These are phyloP conservation scores for Callipepla californica DNA, from an alignment of 2,113 vertebrate genomes.

Conservation along the genomic window DNA sequence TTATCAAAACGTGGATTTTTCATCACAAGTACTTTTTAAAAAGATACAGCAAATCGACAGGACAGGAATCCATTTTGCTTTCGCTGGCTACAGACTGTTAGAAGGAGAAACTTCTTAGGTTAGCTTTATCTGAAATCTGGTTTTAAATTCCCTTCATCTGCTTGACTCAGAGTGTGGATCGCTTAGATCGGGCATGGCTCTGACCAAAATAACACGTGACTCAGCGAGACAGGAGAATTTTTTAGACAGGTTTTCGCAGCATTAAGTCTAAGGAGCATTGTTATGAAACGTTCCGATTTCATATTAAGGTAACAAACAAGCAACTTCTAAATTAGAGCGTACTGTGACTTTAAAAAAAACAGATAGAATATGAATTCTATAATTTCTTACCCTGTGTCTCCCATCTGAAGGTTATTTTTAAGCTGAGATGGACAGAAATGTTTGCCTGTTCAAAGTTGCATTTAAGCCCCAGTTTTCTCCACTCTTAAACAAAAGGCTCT, in stretches of 20 bases:
- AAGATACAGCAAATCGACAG: not conserved
- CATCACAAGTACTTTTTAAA: not conserved
- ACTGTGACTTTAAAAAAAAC: not conserved
- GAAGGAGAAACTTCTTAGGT: not conserved
- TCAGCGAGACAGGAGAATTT: not conserved
- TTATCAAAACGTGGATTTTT: not conserved
- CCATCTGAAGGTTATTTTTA: constrained; percentile 44
- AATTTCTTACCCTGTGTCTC: not conserved
- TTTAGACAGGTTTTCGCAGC: not conserved
- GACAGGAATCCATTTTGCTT: not conserved
- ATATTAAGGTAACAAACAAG: not conserved
- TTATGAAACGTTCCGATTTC: not conserved
- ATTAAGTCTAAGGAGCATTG: not conserved
- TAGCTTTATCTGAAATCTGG: not conserved
- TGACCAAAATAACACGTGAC: not conserved
- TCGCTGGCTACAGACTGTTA: not conserved
- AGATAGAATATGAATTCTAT: not conserved
- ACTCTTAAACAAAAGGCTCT: constrained; percentile 47
- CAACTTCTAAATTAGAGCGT: not conserved
- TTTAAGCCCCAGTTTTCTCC: not conserved
- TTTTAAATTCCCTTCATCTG: not conserved
- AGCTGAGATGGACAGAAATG: constrained; percentile 27
- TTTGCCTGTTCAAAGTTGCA: constrained; percentile 48
- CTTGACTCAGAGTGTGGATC: not conserved
- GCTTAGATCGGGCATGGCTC: not conserved